Evolutionary conservation across 2,113 vertebrate species (phyloP).

Genomic region (Trogon melanurus): DNA sequence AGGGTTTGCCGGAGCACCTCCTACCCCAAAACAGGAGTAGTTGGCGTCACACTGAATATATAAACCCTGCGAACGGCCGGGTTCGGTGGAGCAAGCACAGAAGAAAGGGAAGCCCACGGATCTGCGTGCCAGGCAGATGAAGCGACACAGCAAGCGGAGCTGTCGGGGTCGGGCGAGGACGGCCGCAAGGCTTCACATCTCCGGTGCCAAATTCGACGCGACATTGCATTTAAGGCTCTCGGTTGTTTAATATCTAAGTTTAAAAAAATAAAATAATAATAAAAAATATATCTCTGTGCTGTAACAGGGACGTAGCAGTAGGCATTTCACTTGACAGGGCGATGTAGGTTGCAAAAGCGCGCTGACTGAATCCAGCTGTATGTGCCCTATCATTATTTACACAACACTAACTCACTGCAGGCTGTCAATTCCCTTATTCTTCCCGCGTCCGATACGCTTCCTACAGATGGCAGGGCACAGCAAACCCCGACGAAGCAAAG

Average conservation of each 20-base stretch:
- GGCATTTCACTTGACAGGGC: not conserved
- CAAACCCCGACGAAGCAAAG: not conserved
- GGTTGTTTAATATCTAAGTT: conserved; percentile 2
- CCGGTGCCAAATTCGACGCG: conserved; percentile 6
- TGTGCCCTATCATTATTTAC: conserved; percentile 14
- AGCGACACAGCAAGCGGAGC: not conserved
- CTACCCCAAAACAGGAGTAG: not conserved
- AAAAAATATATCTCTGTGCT: not conserved
- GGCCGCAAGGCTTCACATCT: not conserved
- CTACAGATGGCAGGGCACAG: not conserved
- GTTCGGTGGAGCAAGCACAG: not conserved
- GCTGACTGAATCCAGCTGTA: not conserved
- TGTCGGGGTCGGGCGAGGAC: conserved; percentile 18
- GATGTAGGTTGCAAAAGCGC: not conserved
- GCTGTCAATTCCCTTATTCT: not conserved
- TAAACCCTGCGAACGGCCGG: not conserved
- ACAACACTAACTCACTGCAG: not conserved
- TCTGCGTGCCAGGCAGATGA: not conserved
- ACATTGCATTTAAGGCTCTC: conserved; percentile 33
- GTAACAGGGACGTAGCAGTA: not conserved
- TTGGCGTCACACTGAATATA: rapidly evolving
- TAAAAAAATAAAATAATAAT: not conserved
- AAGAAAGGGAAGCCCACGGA: not conserved
- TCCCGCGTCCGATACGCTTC: not conserved
- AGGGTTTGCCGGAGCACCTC: not conserved